Base-by-base conservation (phyloP, 2,113 vertebrate genomes). In the Potamarius usumacintae region DNA sequence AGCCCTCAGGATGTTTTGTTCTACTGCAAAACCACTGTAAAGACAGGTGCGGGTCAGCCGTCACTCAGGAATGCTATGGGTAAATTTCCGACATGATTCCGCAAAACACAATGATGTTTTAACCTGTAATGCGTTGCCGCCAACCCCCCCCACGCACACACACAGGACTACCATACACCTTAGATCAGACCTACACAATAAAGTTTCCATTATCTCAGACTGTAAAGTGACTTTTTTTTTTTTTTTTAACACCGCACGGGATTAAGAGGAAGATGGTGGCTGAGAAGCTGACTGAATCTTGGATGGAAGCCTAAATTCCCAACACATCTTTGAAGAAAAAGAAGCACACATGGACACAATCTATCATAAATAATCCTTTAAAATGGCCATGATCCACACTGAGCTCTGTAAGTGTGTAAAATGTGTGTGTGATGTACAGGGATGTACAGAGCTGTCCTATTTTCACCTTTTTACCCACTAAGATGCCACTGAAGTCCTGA, bases 401-500 rank as follows among this genome's bases (percentile, higher is more conserved):
- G 22, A 77, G 42, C 74, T 77, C 74, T 14, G 48, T 52, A 14
- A n/a, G 48, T 77, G 48, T 77, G 1, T 77, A 52, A 74, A 48
- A 34, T n/a, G 74, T 8, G 1, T 17, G 52, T 30, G 52, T 79
- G 76, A 79, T 17, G 1, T 9, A 79, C 14, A 79, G 76, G 9
- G 76, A 79, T 17, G 1, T 8, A 78, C 25, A 78, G 76, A 17
- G 52, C 52, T 78, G 76, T 27, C 50, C 55, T 1, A n/a, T 55
- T 15, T 55, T 14, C 22, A 77, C 74, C 11, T 77, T 78, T n/a
- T n/a, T 53, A 78, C 74, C 48, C 74, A 77, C 48, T 50, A n/a
- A 53, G 74, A 12, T 52, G 74, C 74, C 22, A 74, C 34, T 74
- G 71, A 74, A 76, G 22, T 77, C 74, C 50, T 52, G 74, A 77